phyloP scores from a whole-genome alignment of 2,797 vertebrate genomes.

The Prunella strophiata region DNA sequence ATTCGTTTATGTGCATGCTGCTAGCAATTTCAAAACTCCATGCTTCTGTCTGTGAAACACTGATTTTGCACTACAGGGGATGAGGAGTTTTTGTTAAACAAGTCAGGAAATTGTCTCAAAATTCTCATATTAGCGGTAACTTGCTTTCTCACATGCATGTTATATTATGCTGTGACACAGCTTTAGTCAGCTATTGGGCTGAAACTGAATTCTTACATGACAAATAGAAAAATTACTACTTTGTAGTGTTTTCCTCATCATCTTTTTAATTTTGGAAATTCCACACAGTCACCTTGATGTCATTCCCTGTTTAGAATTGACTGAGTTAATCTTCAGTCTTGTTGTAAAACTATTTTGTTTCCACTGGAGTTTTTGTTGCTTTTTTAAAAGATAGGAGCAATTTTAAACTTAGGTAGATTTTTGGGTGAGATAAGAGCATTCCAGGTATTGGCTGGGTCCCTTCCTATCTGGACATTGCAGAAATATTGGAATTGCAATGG shows the following conservation, averaged over 20 bases:
- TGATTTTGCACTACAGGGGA: background rate
- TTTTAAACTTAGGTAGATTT: background rate
- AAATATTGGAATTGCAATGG: background rate
- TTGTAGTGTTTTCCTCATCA: background rate
- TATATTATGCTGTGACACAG: background rate
- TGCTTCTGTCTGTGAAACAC: background rate
- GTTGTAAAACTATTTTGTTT: background rate
- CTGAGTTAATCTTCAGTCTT: background rate
- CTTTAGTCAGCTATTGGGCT: background rate
- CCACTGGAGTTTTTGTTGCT: background rate
- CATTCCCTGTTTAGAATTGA: background rate
- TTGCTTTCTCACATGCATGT: background rate
- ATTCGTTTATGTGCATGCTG: background rate
- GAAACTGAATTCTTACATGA: background rate
- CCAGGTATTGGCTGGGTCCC: background rate
- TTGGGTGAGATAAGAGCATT: background rate
- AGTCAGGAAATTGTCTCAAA: background rate
- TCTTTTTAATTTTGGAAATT: background rate
- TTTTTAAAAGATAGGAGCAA: background rate
- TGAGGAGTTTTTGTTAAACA: background rate
- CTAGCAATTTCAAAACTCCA: background rate
- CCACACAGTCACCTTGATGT: background rate
- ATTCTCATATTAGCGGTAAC: rapidly evolving
- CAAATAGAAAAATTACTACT: background rate
- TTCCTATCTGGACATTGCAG: background rate